Conservation (phyloP, 2,113 vertebrate species). For the Nyctibius bracteatus region DNA sequence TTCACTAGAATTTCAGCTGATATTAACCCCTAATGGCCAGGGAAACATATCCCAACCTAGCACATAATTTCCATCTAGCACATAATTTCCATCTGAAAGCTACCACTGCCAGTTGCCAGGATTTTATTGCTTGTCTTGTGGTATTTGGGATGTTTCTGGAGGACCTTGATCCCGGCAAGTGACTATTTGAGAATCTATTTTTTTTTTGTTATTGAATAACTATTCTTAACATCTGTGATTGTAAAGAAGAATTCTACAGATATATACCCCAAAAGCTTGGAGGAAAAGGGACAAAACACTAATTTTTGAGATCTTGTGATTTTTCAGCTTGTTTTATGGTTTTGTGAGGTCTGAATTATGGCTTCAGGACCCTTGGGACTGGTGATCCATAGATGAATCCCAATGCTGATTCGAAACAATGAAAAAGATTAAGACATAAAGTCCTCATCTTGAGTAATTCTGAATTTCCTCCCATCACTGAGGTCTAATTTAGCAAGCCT, state of each 20-base stretch:
- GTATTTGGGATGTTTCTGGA: neutral
- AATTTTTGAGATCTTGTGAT: neutral
- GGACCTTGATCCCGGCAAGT: neutral
- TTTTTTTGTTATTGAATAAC: neutral
- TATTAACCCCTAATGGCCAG: neutral
- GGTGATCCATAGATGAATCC: neutral
- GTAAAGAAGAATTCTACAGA: neutral
- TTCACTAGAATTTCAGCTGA: neutral
- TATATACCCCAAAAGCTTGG: neutral
- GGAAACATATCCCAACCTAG: neutral
- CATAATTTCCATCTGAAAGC: neutral
- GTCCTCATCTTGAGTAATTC: neutral
- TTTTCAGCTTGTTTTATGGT: neutral
- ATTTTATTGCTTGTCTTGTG: neutral
- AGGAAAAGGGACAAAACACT: neutral
- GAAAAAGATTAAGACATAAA: neutral
- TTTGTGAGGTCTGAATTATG: neutral
- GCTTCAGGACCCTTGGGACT: neutral
- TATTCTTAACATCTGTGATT: neutral
- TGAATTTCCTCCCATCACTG: neutral
- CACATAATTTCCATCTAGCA: neutral
- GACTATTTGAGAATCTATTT: neutral
- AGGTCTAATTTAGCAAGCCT: neutral
- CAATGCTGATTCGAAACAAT: neutral
- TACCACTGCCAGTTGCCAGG: neutral